Percentiles rank a stretch among this genome's conserved stretches.
Evolutionary conservation across 2,888 invertebrate species (phyloP).

Genomic region (Drosophila histrio): DNA sequence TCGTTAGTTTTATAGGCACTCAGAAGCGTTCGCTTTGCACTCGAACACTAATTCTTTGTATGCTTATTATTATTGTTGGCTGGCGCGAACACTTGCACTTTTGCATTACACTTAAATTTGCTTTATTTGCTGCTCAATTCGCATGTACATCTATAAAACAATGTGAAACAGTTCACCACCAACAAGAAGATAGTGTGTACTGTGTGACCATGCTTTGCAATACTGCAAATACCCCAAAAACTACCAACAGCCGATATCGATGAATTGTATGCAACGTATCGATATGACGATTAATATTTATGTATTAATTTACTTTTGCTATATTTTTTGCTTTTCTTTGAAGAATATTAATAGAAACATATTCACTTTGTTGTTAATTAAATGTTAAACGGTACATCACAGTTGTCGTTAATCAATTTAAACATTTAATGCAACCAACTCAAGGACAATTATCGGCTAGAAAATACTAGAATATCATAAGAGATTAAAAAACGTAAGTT

Average conservation of each 20-base stretch:
- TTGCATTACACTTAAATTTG: constrained; percentile 42
- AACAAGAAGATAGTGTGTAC: constrained; percentile 46
- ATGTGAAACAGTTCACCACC: constrained; percentile 59
- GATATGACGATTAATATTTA: constrained; percentile 16
- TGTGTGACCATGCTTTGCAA: constrained; percentile 40
- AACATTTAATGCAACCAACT: background rate
- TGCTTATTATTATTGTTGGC: constrained; percentile 24
- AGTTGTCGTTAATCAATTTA: background rate
- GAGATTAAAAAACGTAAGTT: constrained; percentile 38
- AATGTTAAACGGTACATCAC: background rate
- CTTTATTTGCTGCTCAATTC: constrained; percentile 52
- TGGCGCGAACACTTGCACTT: constrained; percentile 53
- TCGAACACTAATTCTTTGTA: constrained; percentile 15
- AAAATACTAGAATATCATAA: constrained; percentile 42
- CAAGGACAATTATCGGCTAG: constrained; percentile 26
- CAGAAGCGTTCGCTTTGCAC: constrained; percentile 13
- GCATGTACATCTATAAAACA: constrained; percentile 57
- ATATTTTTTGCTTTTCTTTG: background rate
- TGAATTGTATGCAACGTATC: constrained; percentile 20
- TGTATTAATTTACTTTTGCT: too few relatives aligned
- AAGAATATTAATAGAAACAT: background rate
- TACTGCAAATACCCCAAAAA: constrained; percentile 7
- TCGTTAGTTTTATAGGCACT: constrained; percentile 27
- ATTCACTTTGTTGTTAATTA: background rate
- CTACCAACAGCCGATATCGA: constrained; percentile 26